These are phyloP conservation scores for Lepisosteus oculatus DNA, from an alignment of 2,113 vertebrate species.

Conservation along the genomic window DNA sequence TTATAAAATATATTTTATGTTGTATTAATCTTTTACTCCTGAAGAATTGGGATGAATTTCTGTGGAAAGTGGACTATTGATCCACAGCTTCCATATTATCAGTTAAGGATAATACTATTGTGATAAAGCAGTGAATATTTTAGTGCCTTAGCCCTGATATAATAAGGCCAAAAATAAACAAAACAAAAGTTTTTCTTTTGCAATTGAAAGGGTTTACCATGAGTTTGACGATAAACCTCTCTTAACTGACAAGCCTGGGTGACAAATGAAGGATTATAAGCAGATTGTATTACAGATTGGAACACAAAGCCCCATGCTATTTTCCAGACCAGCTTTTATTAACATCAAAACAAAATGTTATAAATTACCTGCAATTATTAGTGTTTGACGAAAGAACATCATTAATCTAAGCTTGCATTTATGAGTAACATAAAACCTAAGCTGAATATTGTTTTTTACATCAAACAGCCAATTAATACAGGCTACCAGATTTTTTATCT, in stretches of 20 bases:
- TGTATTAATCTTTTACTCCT: no score
- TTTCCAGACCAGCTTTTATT: neutral
- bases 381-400: no score
- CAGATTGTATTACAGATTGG: conserved; percentile 8
- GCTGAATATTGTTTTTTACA: no score
- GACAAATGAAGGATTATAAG: conserved; percentile 6
- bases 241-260: conserved; percentile 5
- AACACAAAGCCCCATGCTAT: neutral
- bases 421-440: no score
- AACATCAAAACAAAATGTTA: neutral
- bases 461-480: no score
- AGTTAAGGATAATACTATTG: neutral
- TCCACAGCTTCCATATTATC: neutral
- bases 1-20: no score
- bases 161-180: conserved; percentile 9
- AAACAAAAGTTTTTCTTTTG: conserved; percentile 14
- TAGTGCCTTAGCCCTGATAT: neutral
- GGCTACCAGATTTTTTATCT: no score
- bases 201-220: conserved; percentile 19
- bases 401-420: no score
- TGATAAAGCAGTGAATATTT: neutral
- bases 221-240: neutral
- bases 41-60: no score
- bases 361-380: no score
- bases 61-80: no score